Evolutionary conservation across 2,113 vertebrate genomes (phyloP).

Genomic region (Megaceryle maxima): DNA sequence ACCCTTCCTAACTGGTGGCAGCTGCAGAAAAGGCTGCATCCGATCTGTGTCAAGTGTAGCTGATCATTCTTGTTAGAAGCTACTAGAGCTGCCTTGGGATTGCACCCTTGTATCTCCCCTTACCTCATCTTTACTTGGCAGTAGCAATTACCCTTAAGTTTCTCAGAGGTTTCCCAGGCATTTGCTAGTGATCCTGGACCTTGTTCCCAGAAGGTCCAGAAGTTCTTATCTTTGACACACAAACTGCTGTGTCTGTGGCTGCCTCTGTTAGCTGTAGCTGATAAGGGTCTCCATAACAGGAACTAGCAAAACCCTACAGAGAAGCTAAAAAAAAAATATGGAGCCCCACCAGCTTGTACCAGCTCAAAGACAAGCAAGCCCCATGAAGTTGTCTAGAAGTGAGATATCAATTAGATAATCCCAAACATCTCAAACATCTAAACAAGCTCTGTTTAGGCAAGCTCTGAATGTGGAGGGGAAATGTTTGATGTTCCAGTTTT

Average conservation of each 20-base stretch:
- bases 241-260: background rate
- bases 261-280: background rate
- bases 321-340: background rate
- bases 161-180: background rate
- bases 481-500: background rate
- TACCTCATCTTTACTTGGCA: background rate
- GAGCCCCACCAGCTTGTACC: background rate
- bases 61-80: too few relatives aligned
- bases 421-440: background rate
- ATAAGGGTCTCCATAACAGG: background rate
- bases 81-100: background rate
- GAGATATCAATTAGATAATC: background rate
- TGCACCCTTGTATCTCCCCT: background rate
- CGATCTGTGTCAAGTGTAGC: background rate
- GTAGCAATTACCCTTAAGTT: background rate
- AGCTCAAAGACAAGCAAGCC: background rate
- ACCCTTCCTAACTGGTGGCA: background rate
- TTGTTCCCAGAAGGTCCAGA: background rate
- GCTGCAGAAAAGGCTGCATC: background rate
- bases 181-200: background rate
- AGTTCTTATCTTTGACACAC: background rate
- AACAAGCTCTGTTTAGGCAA: background rate
- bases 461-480: background rate
- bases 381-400: background rate
- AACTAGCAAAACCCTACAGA: background rate